Evolutionary conservation across 2,888 invertebrate species (phyloP), one percentile per base, ranked within the genome.

Genomic region (Dorcus hopei): DNA sequence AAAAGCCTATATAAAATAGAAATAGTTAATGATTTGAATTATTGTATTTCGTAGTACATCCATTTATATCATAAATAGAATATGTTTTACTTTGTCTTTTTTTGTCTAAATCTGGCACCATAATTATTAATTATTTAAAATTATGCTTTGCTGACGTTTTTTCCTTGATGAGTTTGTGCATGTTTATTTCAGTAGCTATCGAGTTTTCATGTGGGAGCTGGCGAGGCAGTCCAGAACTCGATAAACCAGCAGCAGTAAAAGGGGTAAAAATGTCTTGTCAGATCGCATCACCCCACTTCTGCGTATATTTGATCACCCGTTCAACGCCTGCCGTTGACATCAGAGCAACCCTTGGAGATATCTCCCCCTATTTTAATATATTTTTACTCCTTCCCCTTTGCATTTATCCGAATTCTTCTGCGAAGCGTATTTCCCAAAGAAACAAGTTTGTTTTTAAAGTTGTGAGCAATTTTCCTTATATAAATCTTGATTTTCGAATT

Each of bases 231-330:
- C 39, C 39, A 41, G 47, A 58, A 54, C 43, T 55, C 55, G 52
- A 61, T 59, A 61, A 61, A 56, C 51, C 49, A 49, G 38, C 49
- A 49, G 33, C 51, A 38, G 52, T 61, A 61, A 69, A 70, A 70
- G 68, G 68, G 68, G 69, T 69, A 68, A 68, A 68, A 69, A 69
- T 68, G 63, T 68, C 68, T 69, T 67, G 68, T 66, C 66, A 69
- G 65, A 64, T 63, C 66, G 63, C 67, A 66, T 67, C 68, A 64
- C 61, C 61, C 59, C 16, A 59, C 61, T 58, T 61, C 62, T 61
- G 53, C 57, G 52, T 40, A 61, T 41, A 61, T 62, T 61, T 61
- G 61, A 64, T 61, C 62, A 57, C 55, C 57, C 52, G 61, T 58
- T 51, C 59, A 57, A 59, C 61, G 58, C 56, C 63, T 66, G 66